These are phyloP conservation scores for Coelopa pilipes DNA, from an alignment of 2,888 invertebrate species.

Conservation along the genomic window DNA sequence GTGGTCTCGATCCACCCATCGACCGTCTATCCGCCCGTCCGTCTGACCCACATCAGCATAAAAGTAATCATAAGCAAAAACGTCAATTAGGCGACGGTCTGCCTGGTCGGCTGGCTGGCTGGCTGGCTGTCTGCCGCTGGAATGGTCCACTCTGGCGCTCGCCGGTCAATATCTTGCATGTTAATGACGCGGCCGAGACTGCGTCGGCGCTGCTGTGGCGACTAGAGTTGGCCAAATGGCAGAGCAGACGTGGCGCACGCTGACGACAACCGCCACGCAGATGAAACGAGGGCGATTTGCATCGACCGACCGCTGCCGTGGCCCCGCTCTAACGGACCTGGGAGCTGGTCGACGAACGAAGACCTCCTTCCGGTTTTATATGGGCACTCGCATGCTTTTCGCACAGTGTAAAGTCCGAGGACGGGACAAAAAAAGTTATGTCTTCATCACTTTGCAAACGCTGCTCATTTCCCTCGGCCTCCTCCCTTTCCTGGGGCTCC, in stretches of 20 bases:
- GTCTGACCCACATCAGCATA: constrained; percentile 53
- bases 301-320: constrained; percentile 1
- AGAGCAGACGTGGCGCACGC: constrained; percentile 2
- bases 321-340: no score
- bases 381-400: not conserved
- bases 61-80: constrained; percentile 63
- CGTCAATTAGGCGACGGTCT: constrained; percentile 55
- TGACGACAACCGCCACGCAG: not conserved
- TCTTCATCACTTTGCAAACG: constrained; percentile 30
- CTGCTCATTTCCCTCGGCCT: constrained; percentile 23
- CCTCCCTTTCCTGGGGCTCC: not conserved
- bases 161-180: constrained; percentile 21
- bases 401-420: not conserved
- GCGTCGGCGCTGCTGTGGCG: not conserved
- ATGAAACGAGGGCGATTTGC: no score
- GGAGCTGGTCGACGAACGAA: not conserved
- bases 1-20: not conserved
- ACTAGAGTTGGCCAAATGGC: constrained; percentile 15
- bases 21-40: constrained; percentile 9
- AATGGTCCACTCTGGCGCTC: not conserved
- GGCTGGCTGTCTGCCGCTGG: not conserved
- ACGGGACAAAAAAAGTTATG: constrained; percentile 14
- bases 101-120: not conserved
- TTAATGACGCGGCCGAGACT: constrained; percentile 9
- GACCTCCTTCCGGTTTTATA: not conserved